Conservation (phyloP, 2,888 invertebrate species). For the Fragum sueziense region DNA sequence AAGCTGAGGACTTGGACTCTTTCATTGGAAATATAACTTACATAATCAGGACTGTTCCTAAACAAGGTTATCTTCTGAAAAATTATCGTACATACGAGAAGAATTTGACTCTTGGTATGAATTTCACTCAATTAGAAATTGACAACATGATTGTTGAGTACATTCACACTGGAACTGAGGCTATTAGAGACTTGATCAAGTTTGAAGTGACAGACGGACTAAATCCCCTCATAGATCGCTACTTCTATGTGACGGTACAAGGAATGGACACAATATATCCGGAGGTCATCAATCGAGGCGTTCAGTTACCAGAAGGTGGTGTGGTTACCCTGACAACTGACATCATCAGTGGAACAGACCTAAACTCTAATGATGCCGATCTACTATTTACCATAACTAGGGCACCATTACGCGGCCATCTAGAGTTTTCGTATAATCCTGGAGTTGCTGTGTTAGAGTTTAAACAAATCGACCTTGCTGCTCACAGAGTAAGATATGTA, state of each 20-base stretch:
- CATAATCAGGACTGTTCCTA: slow-evolving; percentile 77
- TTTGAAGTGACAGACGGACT: slow-evolving; percentile 82
- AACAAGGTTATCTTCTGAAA: slow-evolving; percentile 76
- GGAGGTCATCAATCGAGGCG: slow-evolving; percentile 78
- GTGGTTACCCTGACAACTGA: slow-evolving; percentile 78
- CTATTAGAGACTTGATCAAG: slow-evolving; percentile 80
- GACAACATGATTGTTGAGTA: slow-evolving; percentile 77
- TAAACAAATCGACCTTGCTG: slow-evolving; percentile 80
- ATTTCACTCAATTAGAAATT: slow-evolving; percentile 81
- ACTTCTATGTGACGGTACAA: slow-evolving; percentile 81
- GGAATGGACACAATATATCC: slow-evolving; percentile 79
- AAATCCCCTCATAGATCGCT: slow-evolving; percentile 80
- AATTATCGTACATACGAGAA: slow-evolving; percentile 49
- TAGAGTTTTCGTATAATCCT: slow-evolving; percentile 76
- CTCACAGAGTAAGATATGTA: slow-evolving; percentile 80
- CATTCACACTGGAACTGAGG: slow-evolving; percentile 77
- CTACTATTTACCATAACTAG: slow-evolving; percentile 80
- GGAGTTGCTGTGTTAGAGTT: slow-evolving; percentile 78
- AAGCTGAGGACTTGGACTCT: slow-evolving; percentile 81
- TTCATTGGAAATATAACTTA: slow-evolving; percentile 77
- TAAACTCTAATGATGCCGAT: slow-evolving; percentile 78
- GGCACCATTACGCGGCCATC: slow-evolving; percentile 78
- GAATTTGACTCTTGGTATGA: slow-evolving; percentile 78
- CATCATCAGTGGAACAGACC: slow-evolving; percentile 79
- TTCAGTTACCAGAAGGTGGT: slow-evolving; percentile 80